Conservation (phyloP, 2,113 vertebrate species). For the Synodontis membranacea region DNA sequence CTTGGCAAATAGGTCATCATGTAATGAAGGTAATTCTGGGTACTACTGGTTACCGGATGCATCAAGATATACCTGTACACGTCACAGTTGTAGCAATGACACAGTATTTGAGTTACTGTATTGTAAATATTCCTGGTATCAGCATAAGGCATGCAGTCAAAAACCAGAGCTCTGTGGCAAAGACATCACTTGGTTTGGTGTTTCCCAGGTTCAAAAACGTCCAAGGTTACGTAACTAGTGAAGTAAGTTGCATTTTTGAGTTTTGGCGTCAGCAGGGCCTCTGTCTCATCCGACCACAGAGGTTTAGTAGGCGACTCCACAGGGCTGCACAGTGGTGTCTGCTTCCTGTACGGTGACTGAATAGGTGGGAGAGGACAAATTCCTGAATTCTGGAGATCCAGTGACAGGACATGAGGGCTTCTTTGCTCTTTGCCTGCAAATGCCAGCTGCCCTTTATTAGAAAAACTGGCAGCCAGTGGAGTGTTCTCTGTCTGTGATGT, state of each 20-base stretch:
- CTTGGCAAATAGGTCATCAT: neutral
- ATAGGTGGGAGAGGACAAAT: neutral
- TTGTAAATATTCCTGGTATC: neutral
- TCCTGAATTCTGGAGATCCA: neutral
- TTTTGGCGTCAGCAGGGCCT: slow-evolving; percentile 26
- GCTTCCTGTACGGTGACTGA: slow-evolving; percentile 15
- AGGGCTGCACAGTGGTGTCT: slow-evolving; percentile 13
- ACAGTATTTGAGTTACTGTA: neutral
- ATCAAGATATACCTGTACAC: neutral
- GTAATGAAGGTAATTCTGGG: neutral
- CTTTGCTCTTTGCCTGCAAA: neutral
- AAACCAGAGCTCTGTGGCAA: neutral
- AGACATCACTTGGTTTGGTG: neutral
- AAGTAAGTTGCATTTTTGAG: neutral
- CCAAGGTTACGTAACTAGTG: slow-evolving; percentile 21
- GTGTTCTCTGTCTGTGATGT: neutral
- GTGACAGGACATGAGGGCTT: neutral
- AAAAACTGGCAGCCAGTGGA: neutral
- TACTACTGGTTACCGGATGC: neutral
- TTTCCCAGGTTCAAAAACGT: neutral
- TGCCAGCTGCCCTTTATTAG: neutral
- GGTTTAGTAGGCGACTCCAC: neutral
- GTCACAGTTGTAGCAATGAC: neutral
- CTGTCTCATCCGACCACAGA: slow-evolving; percentile 15
- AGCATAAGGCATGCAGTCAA: neutral